These are phyloP conservation scores for Stenurella melanura DNA, from an alignment of 2,888 invertebrate species.

Conservation along the genomic window DNA sequence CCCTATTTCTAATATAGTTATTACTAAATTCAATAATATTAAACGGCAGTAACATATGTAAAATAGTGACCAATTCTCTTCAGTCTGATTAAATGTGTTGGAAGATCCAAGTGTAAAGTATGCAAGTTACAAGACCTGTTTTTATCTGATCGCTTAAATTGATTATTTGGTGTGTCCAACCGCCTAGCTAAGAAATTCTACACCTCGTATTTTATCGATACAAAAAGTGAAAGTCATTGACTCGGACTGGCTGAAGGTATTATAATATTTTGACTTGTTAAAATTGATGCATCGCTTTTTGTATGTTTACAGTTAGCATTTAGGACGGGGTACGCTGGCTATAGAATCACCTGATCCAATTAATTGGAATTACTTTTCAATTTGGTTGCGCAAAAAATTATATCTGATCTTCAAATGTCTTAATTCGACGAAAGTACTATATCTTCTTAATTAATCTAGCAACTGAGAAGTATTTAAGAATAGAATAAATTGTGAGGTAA, in stretches of 20 bases:
- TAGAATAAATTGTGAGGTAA: neutral
- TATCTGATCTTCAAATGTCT: constrained; percentile 7
- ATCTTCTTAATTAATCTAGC: constrained; percentile 3
- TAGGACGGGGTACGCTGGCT: neutral
- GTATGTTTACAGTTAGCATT: constrained; percentile 3
- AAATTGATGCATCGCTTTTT: constrained; percentile 15
- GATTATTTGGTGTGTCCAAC: constrained; percentile 23
- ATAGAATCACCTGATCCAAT: constrained; percentile 1
- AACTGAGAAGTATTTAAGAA: neutral
- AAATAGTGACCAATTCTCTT: neutral
- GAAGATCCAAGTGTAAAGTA: constrained; percentile 8
- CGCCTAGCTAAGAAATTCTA: constrained; percentile 25
- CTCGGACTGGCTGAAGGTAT: constrained; percentile 13
- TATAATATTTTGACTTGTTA: constrained; percentile 27
- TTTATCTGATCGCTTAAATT: constrained; percentile 28
- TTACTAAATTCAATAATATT: neutral
- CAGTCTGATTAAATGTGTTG: neutral
- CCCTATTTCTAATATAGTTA: neutral
- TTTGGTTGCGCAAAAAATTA: constrained; percentile 7
- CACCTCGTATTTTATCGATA: constrained; percentile 21
- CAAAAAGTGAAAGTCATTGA: constrained; percentile 31
- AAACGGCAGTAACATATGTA: neutral
- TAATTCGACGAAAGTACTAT: neutral
- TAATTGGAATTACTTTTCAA: constrained; percentile 7
- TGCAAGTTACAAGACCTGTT: constrained; percentile 26